Conservation (phyloP, 2,797 vertebrate species). For the Lacerta viridis region DNA sequence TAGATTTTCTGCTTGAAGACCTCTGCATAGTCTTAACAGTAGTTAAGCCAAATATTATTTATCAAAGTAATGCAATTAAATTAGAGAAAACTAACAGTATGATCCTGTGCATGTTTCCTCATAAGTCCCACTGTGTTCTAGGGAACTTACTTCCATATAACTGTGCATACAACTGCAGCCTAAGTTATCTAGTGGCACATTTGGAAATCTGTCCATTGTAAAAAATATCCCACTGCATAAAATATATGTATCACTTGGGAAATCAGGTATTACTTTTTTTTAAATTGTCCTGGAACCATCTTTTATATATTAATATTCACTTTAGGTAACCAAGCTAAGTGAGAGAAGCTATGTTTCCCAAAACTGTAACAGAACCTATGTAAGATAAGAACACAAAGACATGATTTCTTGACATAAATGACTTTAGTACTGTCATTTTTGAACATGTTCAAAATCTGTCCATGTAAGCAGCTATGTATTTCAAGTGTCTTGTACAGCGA, state of each 20-base stretch:
- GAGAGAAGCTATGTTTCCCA: not conserved
- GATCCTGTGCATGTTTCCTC: not conserved
- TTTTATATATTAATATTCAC: not conserved
- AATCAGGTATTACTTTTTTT: not conserved
- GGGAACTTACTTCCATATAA: not conserved
- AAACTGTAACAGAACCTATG: not conserved
- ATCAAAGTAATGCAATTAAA: not conserved
- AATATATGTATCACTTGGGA: not conserved
- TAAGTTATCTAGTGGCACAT: not conserved
- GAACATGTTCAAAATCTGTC: not conserved
- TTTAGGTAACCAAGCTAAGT: not conserved
- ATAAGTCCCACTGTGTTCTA: not conserved
- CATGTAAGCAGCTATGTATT: not conserved
- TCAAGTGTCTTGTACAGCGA: not conserved
- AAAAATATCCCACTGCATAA: not conserved
- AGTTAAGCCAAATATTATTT: not conserved
- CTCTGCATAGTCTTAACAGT: not conserved
- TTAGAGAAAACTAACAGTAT: not conserved
- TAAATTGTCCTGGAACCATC: not conserved
- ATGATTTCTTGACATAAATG: not conserved
- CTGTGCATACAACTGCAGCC: not conserved
- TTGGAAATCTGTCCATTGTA: not conserved
- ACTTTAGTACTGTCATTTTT: not conserved
- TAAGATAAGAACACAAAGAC: not conserved
- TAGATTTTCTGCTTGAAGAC: not conserved